Percentiles rank a stretch among this genome's conserved stretches.
phyloP scores from a whole-genome alignment of 2,797 vertebrate species.

The Hephaestus fuliginosus region DNA sequence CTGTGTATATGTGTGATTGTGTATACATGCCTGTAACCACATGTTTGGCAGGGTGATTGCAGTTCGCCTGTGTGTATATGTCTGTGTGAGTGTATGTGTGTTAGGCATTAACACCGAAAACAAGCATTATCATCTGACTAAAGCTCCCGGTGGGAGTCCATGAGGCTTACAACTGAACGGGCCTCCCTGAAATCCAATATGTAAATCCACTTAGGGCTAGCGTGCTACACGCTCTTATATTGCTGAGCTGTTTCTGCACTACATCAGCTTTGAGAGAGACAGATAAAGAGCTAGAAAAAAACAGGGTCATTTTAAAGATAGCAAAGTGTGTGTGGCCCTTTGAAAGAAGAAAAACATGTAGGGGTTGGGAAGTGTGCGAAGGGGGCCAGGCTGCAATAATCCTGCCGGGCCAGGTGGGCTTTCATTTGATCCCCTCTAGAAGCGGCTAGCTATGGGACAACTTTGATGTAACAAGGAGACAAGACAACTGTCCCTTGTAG shows the following conservation, averaged over 20 bases:
- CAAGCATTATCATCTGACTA: constrained; percentile 84
- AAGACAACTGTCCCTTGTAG: constrained; percentile 65
- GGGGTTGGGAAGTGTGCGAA: constrained; percentile 40
- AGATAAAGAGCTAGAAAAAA: constrained; percentile 46
- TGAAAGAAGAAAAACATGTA: constrained; percentile 55
- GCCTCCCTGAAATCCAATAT: constrained; percentile 85
- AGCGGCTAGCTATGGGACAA: constrained; percentile 52
- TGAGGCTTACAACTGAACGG: constrained; percentile 77
- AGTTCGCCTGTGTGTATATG: constrained; percentile 49
- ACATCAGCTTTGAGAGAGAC: constrained; percentile 56
- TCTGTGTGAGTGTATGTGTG: constrained; percentile 42
- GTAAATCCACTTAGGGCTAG: constrained; percentile 85
- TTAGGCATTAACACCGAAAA: constrained; percentile 84
- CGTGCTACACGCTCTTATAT: constrained; percentile 59
- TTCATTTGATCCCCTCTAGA: constrained; percentile 70
- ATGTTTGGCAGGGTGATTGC: constrained; percentile 68
- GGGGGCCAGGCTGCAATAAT: constrained; percentile 54
- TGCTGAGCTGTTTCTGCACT: constrained; percentile 53
- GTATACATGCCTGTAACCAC: constrained; percentile 61
- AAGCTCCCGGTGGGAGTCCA: constrained; percentile 81
- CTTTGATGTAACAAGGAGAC: constrained; percentile 73
- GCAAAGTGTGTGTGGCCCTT: constrained; percentile 42
- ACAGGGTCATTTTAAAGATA: constrained; percentile 57
- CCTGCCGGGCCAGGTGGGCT: constrained; percentile 69
- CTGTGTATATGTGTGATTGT: constrained; percentile 38